Percentiles rank a stretch among this genome's conserved stretches.
These are phyloP conservation scores for Perdix hodgsoniae DNA, from an alignment of 2,797 vertebrate genomes.

Conservation along the genomic window DNA sequence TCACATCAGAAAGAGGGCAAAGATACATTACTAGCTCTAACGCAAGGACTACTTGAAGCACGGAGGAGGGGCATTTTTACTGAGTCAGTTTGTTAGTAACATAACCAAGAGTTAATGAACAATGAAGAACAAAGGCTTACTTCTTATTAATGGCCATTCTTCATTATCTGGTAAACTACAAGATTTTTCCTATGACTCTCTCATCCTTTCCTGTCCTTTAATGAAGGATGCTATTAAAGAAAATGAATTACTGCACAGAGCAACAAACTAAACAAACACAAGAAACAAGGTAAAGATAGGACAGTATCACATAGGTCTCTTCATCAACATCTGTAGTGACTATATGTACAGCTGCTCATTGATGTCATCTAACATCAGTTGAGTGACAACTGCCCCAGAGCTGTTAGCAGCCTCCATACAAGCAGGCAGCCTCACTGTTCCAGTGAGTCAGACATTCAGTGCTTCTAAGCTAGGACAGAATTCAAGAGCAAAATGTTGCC, in stretches of 20 bases:
- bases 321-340: not conserved
- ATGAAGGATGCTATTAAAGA: not conserved
- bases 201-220: not conserved
- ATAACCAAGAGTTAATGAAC: not conserved
- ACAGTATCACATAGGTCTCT: not conserved
- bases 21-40: not conserved
- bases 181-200: not conserved
- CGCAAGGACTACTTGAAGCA: not conserved
- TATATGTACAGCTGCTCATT: not conserved
- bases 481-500: not conserved
- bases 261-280: not conserved
- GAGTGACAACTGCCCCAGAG: not conserved
- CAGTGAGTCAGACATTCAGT: not conserved
- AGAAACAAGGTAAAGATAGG: not conserved
- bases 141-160: not conserved
- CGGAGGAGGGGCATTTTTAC: not conserved
- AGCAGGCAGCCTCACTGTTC: not conserved
- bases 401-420: not conserved
- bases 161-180: not conserved
- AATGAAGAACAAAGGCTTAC: not conserved
- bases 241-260: not conserved
- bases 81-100: not conserved
- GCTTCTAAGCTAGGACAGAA: not conserved
- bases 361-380: not conserved
- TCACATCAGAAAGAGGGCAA: not conserved